Evolutionary conservation across 2,113 vertebrate genomes (phyloP), one percentile per base, ranked within the genome.

Genomic region (Ageneiosus marmoratus): DNA sequence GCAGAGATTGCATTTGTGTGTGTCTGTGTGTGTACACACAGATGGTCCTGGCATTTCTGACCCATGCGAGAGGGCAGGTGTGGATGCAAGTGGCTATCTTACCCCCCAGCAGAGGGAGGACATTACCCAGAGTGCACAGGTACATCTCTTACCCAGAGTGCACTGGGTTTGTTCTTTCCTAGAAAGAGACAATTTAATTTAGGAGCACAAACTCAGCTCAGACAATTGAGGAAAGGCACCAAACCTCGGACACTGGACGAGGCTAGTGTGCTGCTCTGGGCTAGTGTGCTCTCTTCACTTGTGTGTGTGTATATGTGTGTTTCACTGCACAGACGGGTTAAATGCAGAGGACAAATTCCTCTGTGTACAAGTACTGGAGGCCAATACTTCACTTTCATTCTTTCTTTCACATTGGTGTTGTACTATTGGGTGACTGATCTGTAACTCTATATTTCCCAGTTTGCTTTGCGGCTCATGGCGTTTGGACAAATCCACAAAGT

Each of bases 401-500:
- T n/a, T n/a, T n/a, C n/a, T n/a, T n/a, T n/a, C n/a, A n/a, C 20
- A 8, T 16, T 55, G 22, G 24, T 60, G 56, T 22, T 18, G 3
- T n/a, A n/a, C n/a, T n/a, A n/a, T n/a, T n/a, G n/a, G n/a, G 5
- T 41, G 37, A 41, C 5, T 41, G 37, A 41, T 41, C 29, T 37
- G 11, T 77, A 27, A 37, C 18, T 83, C 6, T 86, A 22, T 56
- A n/a, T 51, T 70, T 83, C 65, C 46, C 86, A 99, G 98, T 94
- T 97, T 20, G 97, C 97, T 1, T 90, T 99, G 87, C 94, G 98
- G 12, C 94, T 99, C 7, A 95, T 96, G 62, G 98, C 98, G 0
- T 99, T 99, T 67, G 96, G 97, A 46, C 97, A 99, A 81, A 94
- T 99, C 69, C 95, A 98, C 90, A 98, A 96, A 82, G 96, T 99